phyloP scores from a whole-genome alignment of 2,113 vertebrate species.

The Polyodon spathula region DNA sequence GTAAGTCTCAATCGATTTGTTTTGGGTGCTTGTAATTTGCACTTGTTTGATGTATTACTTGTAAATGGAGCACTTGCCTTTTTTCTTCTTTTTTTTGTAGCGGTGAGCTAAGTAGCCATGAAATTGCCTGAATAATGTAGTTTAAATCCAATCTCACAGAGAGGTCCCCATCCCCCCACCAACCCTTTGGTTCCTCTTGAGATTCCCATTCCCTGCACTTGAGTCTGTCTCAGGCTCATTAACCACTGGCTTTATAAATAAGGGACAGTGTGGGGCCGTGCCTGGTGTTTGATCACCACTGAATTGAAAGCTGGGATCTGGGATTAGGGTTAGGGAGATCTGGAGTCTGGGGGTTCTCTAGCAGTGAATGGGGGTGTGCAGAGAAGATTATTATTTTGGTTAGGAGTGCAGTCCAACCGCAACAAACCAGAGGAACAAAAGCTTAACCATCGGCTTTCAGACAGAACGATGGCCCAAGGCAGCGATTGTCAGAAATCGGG shows the following conservation, averaged over 20 bases:
- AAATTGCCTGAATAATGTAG: conserved; percentile 99
- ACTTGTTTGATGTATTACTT: conserved; percentile 92
- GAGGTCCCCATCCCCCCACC: conserved; percentile 58
- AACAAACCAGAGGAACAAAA: too few relatives aligned
- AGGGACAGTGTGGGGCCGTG: conserved; percentile 32
- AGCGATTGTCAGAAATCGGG: too few relatives aligned
- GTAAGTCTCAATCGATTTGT: conserved; percentile 91
- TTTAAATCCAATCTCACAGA: conserved; percentile 94
- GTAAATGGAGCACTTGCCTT: conserved; percentile 80
- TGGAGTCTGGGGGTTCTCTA: too few relatives aligned
- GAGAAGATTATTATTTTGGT: too few relatives aligned
- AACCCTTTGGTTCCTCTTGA: conserved; percentile 61
- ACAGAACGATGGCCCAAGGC: too few relatives aligned
- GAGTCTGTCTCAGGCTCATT: conserved; percentile 66
- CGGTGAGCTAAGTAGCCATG: conserved; percentile 93
- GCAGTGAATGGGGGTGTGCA: too few relatives aligned
- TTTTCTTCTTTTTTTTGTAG: conserved; percentile 58
- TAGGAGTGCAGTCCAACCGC: too few relatives aligned
- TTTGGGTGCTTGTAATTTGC: conserved; percentile 79
- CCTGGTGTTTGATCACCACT: conserved; percentile 28
- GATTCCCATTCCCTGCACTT: conserved; percentile 77
- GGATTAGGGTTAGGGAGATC: too few relatives aligned
- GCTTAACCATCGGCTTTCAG: too few relatives aligned
- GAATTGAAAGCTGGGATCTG: conserved; percentile 37
- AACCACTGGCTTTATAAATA: conserved; percentile 39